Base-by-base conservation (phyloP, 2,888 invertebrate genomes). In the Rhingia rostrata region DNA sequence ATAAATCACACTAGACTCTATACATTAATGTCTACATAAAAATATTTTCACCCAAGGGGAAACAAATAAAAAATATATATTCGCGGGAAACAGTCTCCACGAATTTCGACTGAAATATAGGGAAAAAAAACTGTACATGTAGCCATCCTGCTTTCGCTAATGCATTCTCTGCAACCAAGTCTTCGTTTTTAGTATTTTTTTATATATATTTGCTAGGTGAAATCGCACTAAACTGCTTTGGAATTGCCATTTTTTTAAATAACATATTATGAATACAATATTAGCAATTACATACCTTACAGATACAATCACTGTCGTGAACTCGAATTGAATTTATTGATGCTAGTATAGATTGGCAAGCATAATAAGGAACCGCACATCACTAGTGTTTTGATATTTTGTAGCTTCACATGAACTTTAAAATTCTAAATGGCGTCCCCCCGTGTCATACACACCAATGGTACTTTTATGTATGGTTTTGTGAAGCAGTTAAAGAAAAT, bases 351-450 rank as follows among this genome's bases (percentile, higher is more conserved):
- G 32, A 64, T 39, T 51, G 7, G n/a, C 49, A 63, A 56, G 43
- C 61, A 45, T 63, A 32, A 45, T 63, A 32, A 39, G 22, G 43
- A 56, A 69, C 41, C 30, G 51, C 61, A 63, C 61, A 81, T 81
- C 49, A 75, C 58, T 75, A 54, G 14, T 75, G 74, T 69, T 81
- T 80, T 67, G 66, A 61, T 66, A 74, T 61, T 67, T 67, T 53
- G 14, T 66, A 60, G 64, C 43, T 56, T 45, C 64, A 51, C 37
- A 41, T 22, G 4, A 32, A 39, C 4, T 56, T 56, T 30, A 22
- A 49, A 69, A 74, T 63, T 66, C 47, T 69, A 63, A 81, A 81
- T 81, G 80, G 80, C 80, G 80, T 74, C 80, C 67, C 63, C 80
- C 80, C 80, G 80, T 51, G 7, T 22, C 45, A 9, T 6, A 63